phyloP scores from a whole-genome alignment of 2,797 vertebrate genomes.

The Myotis pilosus region DNA sequence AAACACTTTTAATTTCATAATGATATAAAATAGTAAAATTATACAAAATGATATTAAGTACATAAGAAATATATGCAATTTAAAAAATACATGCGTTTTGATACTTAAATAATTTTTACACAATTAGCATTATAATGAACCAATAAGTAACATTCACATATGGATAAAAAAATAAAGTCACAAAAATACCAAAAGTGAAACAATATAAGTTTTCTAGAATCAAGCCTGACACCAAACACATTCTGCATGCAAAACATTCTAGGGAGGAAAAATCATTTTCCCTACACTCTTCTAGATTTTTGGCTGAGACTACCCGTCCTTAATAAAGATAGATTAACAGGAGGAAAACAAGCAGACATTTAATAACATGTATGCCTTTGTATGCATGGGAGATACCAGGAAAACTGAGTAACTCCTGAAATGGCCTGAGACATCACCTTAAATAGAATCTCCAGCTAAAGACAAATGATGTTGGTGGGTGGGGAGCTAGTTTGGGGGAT shows the following conservation, averaged over 20 bases:
- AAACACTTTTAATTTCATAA: background rate
- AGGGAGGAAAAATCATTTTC: background rate
- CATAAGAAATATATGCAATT: background rate
- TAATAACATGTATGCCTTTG: background rate
- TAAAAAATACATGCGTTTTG: background rate
- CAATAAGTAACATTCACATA: background rate
- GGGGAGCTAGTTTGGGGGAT: background rate
- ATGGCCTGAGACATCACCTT: background rate
- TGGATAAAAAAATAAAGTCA: background rate
- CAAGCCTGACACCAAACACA: background rate
- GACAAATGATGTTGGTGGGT: background rate
- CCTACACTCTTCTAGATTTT: background rate
- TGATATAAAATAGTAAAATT: background rate
- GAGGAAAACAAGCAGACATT: background rate
- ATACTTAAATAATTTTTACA: background rate
- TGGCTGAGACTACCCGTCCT: rapidly evolving
- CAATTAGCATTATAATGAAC: background rate
- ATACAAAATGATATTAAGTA: background rate
- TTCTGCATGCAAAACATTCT: background rate
- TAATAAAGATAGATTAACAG: background rate
- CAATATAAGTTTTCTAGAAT: background rate
- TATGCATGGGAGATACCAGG: background rate
- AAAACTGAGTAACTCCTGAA: background rate
- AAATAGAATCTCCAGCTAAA: background rate
- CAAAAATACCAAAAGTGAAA: background rate